These are phyloP conservation scores for Monomorium pharaonis DNA, from an alignment of 1,140 invertebrate species.

Conservation along the genomic window DNA sequence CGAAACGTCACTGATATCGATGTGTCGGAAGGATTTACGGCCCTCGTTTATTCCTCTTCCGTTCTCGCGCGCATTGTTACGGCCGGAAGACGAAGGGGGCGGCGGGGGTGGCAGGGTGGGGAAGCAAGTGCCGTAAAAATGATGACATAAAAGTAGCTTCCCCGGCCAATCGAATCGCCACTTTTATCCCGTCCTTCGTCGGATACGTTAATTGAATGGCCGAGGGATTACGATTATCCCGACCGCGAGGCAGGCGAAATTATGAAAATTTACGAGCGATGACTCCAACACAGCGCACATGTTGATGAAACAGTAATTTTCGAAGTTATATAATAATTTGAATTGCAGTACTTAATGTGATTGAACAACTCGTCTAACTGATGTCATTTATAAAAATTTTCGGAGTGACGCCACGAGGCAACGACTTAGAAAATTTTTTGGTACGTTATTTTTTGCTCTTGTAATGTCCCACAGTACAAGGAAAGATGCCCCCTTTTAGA, in stretches of 20 bases:
- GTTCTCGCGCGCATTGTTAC: conserved; percentile 58
- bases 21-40: conserved; percentile 69
- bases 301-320: neutral
- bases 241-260: neutral
- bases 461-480: neutral
- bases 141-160: conserved; percentile 45
- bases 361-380: neutral
- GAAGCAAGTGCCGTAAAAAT: conserved; percentile 46
- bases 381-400: neutral
- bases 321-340: neutral
- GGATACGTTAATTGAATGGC: conserved; percentile 46
- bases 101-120: too few species aligned
- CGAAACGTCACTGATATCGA: conserved; percentile 73
- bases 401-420: neutral
- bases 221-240: neutral
- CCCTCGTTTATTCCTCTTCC: conserved; percentile 67
- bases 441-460: neutral
- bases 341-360: neutral
- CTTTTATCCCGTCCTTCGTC: neutral
- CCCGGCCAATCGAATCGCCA: conserved; percentile 28
- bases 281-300: neutral
- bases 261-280: conserved; percentile 29
- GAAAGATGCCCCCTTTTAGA: neutral
- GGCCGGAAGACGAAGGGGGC: conserved; percentile 15
- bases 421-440: neutral